A percentile compares a stretch with the other conserved stretches of the same genome.
phyloP scores from a whole-genome alignment of 1,140 invertebrate species.

The Penaeus japonicus region DNA sequence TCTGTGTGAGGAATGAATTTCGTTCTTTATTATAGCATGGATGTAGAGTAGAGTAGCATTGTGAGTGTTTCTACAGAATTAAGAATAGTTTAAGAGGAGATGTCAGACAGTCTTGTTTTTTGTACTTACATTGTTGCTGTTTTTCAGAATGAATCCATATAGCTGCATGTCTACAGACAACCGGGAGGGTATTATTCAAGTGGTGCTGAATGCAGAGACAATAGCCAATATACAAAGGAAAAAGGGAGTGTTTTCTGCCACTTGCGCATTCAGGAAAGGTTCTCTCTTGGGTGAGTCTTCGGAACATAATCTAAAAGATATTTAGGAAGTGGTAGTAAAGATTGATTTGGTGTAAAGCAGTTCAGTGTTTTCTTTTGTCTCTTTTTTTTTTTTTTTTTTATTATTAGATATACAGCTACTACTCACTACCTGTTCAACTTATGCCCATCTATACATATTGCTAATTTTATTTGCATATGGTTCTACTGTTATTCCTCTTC shows the following conservation, averaged over 20 bases:
- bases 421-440: background rate
- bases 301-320: too few species aligned
- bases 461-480: too few species aligned
- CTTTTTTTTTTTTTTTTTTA: conserved; percentile 62
- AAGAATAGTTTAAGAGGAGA: too few species aligned
- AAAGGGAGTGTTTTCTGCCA: conserved; percentile 83
- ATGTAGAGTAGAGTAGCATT: conserved; percentile 64
- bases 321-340: too few species aligned
- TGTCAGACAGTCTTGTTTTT: too few species aligned
- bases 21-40: conserved; percentile 41
- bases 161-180: conserved; percentile 94
- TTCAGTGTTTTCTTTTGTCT: too few species aligned
- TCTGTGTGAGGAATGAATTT: too few species aligned
- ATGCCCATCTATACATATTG: too few species aligned
- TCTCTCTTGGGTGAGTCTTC: conserved; percentile 73
- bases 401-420: background rate
- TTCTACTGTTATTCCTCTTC: too few species aligned
- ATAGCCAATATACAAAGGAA: conserved; percentile 97
- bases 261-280: conserved; percentile 84
- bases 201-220: conserved; percentile 91
- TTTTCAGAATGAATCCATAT: conserved; percentile 90
- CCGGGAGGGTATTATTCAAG: conserved; percentile 91
- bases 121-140: background rate
- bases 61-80: conserved; percentile 13
- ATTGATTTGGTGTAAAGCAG: too few species aligned